These are phyloP conservation scores for Spilosoma lubricipeda DNA, from an alignment of 2,888 invertebrate species.

Conservation along the genomic window DNA sequence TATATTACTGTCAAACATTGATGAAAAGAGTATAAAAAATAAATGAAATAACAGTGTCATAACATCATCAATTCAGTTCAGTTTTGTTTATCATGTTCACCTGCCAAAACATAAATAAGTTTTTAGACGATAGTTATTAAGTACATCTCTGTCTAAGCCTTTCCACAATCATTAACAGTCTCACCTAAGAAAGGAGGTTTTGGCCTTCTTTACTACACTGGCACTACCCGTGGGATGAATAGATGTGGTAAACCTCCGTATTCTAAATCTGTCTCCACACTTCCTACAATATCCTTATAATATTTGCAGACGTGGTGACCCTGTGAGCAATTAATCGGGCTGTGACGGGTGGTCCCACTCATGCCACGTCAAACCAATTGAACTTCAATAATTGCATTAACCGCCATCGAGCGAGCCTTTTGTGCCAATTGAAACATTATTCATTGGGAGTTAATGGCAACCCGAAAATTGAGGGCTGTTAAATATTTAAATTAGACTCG, in stretches of 20 bases:
- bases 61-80: not conserved
- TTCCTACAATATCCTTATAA: not conserved
- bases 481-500: conserved; percentile 42
- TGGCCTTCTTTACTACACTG: too few relatives aligned
- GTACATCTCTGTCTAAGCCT: too few relatives aligned
- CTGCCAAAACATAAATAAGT: not conserved
- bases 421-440: conserved; percentile 56
- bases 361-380: conserved; percentile 58
- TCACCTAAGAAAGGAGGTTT: too few relatives aligned
- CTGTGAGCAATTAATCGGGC: conserved; percentile 55
- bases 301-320: conserved; percentile 15
- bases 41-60: not conserved
- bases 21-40: not conserved
- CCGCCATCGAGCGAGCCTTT: conserved; percentile 55
- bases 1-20: not conserved
- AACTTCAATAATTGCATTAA: conserved; percentile 69
- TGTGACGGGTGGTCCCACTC: conserved; percentile 50
- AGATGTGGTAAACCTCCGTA: too few relatives aligned
- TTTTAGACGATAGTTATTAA: not conserved
- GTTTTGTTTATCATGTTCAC: too few relatives aligned
- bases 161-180: not conserved
- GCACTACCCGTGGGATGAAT: too few relatives aligned
- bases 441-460: conserved; percentile 32
- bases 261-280: too few relatives aligned
- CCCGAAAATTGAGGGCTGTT: conserved; percentile 35